phyloP scores from a whole-genome alignment of 2,888 invertebrate species.

The Dimorphilus gyrociliatus region DNA sequence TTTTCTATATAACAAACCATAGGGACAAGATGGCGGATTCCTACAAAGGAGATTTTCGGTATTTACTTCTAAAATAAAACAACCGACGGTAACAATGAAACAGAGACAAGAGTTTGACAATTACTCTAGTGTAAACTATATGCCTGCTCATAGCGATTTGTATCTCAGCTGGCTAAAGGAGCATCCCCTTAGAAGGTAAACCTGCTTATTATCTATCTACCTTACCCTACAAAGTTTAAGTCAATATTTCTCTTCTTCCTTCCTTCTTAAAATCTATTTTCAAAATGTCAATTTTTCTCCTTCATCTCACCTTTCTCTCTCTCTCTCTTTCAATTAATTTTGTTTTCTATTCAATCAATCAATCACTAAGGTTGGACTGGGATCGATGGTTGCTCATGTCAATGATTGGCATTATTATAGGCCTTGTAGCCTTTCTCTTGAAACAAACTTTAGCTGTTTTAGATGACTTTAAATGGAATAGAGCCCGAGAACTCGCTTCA shows the following conservation, averaged over 20 bases:
- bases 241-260: conserved; percentile 3
- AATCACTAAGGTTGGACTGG: conserved; percentile 8
- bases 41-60: no score
- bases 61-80: no score
- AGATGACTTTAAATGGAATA: conserved; percentile 8
- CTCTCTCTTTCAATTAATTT: not conserved
- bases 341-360: no score
- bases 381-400: conserved; percentile 12
- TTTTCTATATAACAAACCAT: no score
- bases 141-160: conserved; percentile 22
- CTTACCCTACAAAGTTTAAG: conserved; percentile 2
- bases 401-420: conserved; percentile 10
- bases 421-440: conserved; percentile 10
- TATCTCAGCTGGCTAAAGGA: conserved; percentile 20
- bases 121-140: conserved; percentile 20
- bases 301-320: not conserved
- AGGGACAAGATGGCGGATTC: no score
- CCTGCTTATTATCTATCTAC: not conserved
- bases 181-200: conserved; percentile 9
- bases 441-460: conserved; percentile 10
- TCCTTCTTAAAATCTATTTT: not conserved
- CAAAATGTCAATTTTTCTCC: not conserved
- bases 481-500: conserved; percentile 7
- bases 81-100: no score
- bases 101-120: conserved; percentile 14